A percentile compares a stretch with the other conserved stretches of the same genome.
phyloP scores from a whole-genome alignment of 2,888 invertebrate species.

The Caenorhabditis virilis region DNA sequence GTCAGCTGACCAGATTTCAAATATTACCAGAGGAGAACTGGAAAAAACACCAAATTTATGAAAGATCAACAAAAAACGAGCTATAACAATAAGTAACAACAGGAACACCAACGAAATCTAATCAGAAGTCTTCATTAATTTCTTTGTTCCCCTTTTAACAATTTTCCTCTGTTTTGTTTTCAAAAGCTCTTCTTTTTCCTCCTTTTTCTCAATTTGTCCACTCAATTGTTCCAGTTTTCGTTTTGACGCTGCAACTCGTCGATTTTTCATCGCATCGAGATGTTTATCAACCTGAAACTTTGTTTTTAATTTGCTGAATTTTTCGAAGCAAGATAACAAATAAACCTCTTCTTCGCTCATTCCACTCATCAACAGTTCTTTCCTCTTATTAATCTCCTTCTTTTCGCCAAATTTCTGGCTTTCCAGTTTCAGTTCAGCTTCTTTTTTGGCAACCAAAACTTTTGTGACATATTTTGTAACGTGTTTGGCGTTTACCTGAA shows the following conservation, averaged over 20 bases:
- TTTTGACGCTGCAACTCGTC: slow-evolving; percentile 16
- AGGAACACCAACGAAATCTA: background rate
- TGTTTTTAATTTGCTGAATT: background rate
- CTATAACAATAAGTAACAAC: background rate
- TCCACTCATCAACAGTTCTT: slow-evolving; percentile 80
- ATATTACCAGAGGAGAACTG: no score
- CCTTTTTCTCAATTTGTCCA: slow-evolving; percentile 13
- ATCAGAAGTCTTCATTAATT: no score
- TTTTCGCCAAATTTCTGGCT: slow-evolving; percentile 79
- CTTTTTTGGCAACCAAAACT: slow-evolving; percentile 87
- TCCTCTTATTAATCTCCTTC: slow-evolving; percentile 83
- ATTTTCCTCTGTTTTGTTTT: background rate
- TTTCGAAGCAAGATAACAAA: background rate
- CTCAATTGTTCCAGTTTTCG: slow-evolving; percentile 21
- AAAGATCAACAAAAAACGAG: slow-evolving; percentile 2
- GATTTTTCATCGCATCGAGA: slow-evolving; percentile 19
- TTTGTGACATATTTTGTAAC: slow-evolving; percentile 82
- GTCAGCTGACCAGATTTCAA: no score
- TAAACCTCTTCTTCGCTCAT: slow-evolving; percentile 54
- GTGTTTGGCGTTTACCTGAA: slow-evolving; percentile 78
- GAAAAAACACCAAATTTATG: background rate
- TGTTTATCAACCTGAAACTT: slow-evolving; percentile 18
- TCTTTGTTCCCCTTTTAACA: slow-evolving; percentile 12
- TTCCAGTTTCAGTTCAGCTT: slow-evolving; percentile 79
- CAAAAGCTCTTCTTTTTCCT: background rate